A percentile compares a stretch with the other conserved stretches of the same genome.
Evolutionary conservation across 2,888 invertebrate genomes (phyloP).

Genomic region (Chloroclysta siterata): DNA sequence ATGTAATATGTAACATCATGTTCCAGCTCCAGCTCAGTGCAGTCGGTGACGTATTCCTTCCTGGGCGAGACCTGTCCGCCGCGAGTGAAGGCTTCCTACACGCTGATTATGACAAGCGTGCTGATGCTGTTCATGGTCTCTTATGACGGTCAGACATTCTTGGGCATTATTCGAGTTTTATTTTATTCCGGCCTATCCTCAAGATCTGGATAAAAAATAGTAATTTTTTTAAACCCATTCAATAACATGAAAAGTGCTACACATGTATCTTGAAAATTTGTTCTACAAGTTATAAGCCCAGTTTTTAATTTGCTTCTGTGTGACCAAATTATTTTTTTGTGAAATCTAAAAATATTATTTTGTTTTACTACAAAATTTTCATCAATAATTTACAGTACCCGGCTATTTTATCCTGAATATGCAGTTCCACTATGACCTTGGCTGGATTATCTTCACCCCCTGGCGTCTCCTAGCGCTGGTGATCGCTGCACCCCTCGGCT

Average conservation of each 20-base stretch:
- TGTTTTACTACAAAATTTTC: too few species aligned
- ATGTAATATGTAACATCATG: not conserved
- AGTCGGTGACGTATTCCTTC: conserved; percentile 64
- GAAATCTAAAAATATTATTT: too few species aligned
- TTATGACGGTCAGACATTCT: conserved; percentile 32
- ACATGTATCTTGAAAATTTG: too few species aligned
- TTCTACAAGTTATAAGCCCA: too few species aligned
- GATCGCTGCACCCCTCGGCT: conserved; percentile 81
- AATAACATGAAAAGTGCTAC: too few species aligned
- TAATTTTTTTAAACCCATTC: too few species aligned
- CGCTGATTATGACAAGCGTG: conserved; percentile 48
- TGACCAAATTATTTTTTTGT: too few species aligned
- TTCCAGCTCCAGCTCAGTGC: conserved; percentile 36
- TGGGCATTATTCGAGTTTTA: not conserved
- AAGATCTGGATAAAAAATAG: too few species aligned
- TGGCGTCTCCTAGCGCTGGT: conserved; percentile 58
- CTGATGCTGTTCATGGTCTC: conserved; percentile 38
- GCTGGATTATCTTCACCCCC: conserved; percentile 50
- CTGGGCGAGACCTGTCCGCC: conserved; percentile 71
- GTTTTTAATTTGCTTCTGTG: too few species aligned
- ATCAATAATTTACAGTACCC: conserved; percentile 38
- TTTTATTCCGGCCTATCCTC: too few species aligned
- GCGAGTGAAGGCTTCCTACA: conserved; percentile 48
- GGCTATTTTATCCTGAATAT: conserved; percentile 50
- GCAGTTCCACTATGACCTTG: conserved; percentile 46